phyloP scores from a whole-genome alignment of 2,888 invertebrate species.

The Tanypteryx hageni region DNA sequence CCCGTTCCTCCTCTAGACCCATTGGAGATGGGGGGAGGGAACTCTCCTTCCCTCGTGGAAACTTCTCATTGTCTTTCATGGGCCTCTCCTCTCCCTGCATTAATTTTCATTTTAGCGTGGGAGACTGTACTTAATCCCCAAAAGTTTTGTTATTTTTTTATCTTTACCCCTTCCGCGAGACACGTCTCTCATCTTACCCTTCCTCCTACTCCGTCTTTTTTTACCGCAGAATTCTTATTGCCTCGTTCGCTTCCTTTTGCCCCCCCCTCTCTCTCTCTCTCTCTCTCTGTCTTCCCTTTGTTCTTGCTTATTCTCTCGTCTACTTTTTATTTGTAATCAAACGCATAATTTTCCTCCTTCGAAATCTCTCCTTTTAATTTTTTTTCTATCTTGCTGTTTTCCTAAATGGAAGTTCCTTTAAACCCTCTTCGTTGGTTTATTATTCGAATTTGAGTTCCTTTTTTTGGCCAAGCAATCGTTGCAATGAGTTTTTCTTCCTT shows the following conservation, averaged over 20 bases:
- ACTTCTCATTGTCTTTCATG: conserved; percentile 23
- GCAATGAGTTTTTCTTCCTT: no score
- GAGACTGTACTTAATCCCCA: neutral
- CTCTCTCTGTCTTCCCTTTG: neutral
- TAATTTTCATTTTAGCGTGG: conserved; percentile 47
- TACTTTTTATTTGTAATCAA: neutral
- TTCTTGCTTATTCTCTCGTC: neutral
- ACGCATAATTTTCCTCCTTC: neutral
- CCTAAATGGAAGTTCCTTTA: no score
- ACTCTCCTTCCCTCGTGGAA: neutral
- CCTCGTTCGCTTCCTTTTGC: neutral
- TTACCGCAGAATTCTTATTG: neutral
- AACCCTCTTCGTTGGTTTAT: no score
- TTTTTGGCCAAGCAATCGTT: no score
- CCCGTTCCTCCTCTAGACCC: no score
- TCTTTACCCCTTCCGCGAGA: neutral
- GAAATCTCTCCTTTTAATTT: neutral
- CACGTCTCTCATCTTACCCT: neutral
- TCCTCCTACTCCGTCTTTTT: neutral
- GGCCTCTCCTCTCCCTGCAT: conserved; percentile 38
- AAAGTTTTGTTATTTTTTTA: neutral
- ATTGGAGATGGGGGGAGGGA: neutral
- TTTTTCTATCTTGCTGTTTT: no score
- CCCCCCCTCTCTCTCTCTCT: neutral
- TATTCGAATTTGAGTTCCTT: no score